Conservation (phyloP, 2,113 vertebrate genomes). For the Tyrannus savana region DNA sequence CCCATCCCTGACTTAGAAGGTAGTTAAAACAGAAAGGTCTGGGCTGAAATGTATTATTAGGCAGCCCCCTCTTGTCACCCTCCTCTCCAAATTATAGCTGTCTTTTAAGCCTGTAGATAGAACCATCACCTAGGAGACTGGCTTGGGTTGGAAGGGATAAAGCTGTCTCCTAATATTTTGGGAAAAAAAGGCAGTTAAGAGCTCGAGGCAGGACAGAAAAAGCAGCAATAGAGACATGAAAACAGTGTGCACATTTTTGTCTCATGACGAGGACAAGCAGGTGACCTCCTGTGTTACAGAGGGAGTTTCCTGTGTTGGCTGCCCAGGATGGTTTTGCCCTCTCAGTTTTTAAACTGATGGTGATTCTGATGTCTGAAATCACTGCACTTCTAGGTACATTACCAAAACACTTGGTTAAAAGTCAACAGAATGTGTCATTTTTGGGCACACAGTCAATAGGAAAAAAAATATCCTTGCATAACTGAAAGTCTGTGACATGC, state of each 20-base stretch:
- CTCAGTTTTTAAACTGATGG: neutral
- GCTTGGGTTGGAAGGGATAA: neutral
- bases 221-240: neutral
- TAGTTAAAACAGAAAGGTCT: neutral
- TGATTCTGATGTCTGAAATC: conserved; percentile 1
- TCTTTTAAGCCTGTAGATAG: neutral
- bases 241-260: conserved; percentile 27
- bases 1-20: neutral
- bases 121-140: neutral
- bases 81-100: neutral
- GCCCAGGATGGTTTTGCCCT: neutral
- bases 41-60: neutral
- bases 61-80: accelerated
- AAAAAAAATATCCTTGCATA: neutral
- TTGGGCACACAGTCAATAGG: neutral
- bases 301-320: neutral
- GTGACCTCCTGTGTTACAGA: conserved; percentile 12
- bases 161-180: neutral
- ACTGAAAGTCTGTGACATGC: neutral
- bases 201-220: neutral
- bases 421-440: conserved; percentile 32
- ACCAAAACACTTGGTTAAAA: neutral
- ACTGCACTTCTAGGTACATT: neutral
- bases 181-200: neutral
- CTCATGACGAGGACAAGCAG: conserved; percentile 11